Conservation (phyloP, 1,140 invertebrate species). For the Drosophila pandora region DNA sequence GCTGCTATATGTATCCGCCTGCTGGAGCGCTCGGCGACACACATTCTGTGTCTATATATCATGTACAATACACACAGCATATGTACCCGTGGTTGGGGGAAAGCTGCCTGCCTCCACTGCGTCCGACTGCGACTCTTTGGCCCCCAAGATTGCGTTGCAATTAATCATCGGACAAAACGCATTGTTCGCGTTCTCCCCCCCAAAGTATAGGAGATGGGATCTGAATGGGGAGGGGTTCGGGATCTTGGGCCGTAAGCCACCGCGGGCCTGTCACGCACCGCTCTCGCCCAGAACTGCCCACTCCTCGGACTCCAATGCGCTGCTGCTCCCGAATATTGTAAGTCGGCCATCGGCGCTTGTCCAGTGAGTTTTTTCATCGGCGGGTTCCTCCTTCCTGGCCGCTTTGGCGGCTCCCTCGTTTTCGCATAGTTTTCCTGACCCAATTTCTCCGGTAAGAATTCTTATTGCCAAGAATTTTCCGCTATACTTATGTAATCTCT, state of each 20-base stretch:
- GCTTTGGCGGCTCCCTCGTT: slow-evolving; percentile 6
- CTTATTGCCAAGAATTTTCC: slow-evolving; percentile 12
- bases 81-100: slow-evolving; percentile 61
- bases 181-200: slow-evolving; percentile 60
- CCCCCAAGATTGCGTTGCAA: slow-evolving; percentile 78
- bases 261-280: slow-evolving; percentile 26
- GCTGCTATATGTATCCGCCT: slow-evolving; percentile 17
- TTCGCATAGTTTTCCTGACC: slow-evolving; percentile 56
- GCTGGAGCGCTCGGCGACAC: slow-evolving; percentile 47
- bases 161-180: slow-evolving; percentile 80
- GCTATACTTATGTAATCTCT: slow-evolving; percentile 22
- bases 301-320: slow-evolving; percentile 15
- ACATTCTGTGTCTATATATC: slow-evolving; percentile 48
- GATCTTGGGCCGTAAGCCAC: slow-evolving; percentile 2
- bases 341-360: slow-evolving; percentile 67
- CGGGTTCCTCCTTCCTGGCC: slow-evolving; percentile 7
- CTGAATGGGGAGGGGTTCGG: background rate
- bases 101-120: slow-evolving; percentile 54
- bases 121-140: slow-evolving; percentile 53
- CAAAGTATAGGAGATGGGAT: background rate
- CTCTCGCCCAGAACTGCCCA: slow-evolving; percentile 28
- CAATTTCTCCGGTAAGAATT: slow-evolving; percentile 42
- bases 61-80: slow-evolving; percentile 1
- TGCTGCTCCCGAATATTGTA: slow-evolving; percentile 53
- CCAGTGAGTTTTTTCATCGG: slow-evolving; percentile 22